These are phyloP conservation scores for Arvicola amphibius DNA, from an alignment of 2,797 vertebrate species.

Conservation along the genomic window DNA sequence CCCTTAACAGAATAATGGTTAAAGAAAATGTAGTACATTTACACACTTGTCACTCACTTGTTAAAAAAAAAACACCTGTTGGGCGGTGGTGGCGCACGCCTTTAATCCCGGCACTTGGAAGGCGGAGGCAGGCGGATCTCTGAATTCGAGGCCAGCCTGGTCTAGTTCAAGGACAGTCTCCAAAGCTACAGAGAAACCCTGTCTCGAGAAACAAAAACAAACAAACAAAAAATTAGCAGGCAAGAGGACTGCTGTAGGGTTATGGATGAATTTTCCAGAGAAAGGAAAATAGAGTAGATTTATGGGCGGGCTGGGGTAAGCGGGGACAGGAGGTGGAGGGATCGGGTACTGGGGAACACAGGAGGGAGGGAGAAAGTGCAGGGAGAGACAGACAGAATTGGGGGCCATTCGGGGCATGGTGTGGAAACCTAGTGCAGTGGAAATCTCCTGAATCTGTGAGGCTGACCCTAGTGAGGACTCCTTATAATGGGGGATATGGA, in stretches of 20 bases:
- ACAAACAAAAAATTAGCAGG: no score
- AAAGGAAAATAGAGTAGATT: not conserved
- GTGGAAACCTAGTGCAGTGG: not conserved
- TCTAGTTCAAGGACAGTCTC: no score
- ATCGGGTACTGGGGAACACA: not conserved
- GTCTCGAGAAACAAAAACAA: no score
- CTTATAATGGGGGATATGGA: not conserved
- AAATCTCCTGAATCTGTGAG: not conserved
- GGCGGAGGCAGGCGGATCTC: no score
- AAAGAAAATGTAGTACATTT: not conserved
- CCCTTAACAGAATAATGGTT: not conserved
- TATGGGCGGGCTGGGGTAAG: not conserved
- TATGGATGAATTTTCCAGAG: not conserved
- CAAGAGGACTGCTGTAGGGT: not conserved
- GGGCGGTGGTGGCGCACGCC: rapidly evolving
- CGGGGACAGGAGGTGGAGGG: not conserved
- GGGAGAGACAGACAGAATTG: not conserved
- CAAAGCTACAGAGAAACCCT: no score
- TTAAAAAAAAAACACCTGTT: not conserved
- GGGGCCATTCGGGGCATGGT: not conserved
- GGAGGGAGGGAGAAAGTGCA: not conserved
- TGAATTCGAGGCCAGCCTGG: no score
- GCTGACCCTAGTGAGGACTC: not conserved
- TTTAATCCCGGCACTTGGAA: no score
- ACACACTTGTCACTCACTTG: not conserved